Evolutionary conservation across 2,797 vertebrate genomes (phyloP).

Genomic region (Acrossocheilus fasciatus): DNA sequence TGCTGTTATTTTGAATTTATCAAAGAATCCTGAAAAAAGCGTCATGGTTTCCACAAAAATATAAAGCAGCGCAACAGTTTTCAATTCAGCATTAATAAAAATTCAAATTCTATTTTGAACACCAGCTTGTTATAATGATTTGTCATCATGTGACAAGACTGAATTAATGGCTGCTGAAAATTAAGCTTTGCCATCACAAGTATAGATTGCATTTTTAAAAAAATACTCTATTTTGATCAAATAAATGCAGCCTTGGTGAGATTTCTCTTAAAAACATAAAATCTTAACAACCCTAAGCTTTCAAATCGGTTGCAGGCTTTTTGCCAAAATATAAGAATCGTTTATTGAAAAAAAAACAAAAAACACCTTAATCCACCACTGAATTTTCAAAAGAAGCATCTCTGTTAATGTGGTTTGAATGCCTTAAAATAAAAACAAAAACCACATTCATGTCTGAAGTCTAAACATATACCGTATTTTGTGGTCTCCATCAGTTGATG

Average conservation of each 20-base stretch:
- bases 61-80: background rate
- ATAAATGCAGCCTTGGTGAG: background rate
- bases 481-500: constrained; percentile 18
- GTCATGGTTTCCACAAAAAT: background rate
- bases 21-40: background rate
- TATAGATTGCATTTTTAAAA: background rate
- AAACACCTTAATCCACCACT: background rate
- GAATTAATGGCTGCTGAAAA: too few species aligned
- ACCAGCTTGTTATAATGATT: background rate
- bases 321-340: background rate
- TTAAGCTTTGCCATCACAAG: too few species aligned
- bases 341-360: background rate
- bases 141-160: background rate
- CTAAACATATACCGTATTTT: background rate
- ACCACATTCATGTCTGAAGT: background rate
- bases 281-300: background rate
- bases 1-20: background rate
- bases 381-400: background rate
- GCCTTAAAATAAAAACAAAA: constrained; percentile 19
- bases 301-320: background rate
- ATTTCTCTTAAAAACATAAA: background rate
- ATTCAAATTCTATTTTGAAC: background rate
- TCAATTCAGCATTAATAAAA: background rate
- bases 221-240: background rate
- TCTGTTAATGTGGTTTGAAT: background rate